These are phyloP conservation scores for Aleiodes testaceus DNA, from an alignment of 2,888 invertebrate species.

Conservation along the genomic window DNA sequence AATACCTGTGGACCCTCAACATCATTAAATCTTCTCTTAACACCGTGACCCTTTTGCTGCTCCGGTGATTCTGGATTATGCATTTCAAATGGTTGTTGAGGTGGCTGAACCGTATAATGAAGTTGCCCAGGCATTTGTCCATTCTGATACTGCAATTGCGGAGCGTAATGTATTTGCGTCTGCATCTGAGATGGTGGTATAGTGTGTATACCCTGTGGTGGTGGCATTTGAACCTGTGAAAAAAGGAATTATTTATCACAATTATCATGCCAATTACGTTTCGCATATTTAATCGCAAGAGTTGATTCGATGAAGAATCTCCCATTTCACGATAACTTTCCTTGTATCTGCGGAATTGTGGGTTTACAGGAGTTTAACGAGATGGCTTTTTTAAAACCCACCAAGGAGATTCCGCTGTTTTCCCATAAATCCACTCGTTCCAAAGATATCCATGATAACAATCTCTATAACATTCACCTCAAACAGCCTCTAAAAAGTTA, in stretches of 20 bases:
- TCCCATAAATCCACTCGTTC: background rate
- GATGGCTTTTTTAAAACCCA: too few species aligned
- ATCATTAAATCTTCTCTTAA: conserved; percentile 70
- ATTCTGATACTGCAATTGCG: conserved; percentile 70
- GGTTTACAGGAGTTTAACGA: too few species aligned
- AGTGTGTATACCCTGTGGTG: conserved; percentile 60
- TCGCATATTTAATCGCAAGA: too few species aligned
- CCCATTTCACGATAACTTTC: too few species aligned
- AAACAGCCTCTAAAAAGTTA: background rate
- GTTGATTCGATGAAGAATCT: too few species aligned
- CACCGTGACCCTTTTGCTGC: conserved; percentile 66
- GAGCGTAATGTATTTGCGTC: conserved; percentile 67
- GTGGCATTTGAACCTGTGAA: conserved; percentile 60
- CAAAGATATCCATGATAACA: background rate
- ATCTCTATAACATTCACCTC: background rate
- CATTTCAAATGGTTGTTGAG: conserved; percentile 61
- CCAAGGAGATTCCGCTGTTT: background rate
- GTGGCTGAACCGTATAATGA: conserved; percentile 68
- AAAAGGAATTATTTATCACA: conserved; percentile 6
- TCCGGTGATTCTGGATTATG: conserved; percentile 66
- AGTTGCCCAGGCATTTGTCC: conserved; percentile 69
- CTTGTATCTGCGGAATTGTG: too few species aligned
- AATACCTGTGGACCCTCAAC: conserved; percentile 67
- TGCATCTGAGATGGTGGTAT: conserved; percentile 66
- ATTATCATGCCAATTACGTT: too few species aligned